Percentiles rank a stretch among this genome's conserved stretches.
Conservation (phyloP, 2,113 vertebrate genomes). For the Callaeas wilsoni region DNA sequence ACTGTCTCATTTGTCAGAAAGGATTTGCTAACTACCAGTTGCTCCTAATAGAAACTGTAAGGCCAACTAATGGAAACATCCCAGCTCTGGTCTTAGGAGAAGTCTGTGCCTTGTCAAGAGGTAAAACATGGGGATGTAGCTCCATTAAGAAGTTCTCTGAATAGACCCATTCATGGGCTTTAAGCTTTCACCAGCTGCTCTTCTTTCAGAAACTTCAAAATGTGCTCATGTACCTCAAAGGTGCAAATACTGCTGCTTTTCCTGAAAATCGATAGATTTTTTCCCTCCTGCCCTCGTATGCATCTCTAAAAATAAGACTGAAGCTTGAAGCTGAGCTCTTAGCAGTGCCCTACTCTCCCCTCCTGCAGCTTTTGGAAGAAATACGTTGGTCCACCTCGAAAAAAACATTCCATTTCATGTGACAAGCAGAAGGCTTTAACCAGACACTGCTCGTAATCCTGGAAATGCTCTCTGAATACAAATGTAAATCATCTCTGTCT, state of each 20-base stretch:
- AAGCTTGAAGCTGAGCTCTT: not conserved
- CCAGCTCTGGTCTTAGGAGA: not conserved
- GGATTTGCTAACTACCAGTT: not conserved
- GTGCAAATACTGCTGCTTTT: not conserved
- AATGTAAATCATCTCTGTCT: not conserved
- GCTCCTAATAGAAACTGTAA: not conserved
- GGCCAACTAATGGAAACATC: not conserved
- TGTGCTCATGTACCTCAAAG: not conserved
- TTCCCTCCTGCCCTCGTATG: not conserved
- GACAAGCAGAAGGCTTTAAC: not conserved
- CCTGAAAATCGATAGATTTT: not conserved
- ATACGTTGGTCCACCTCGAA: accelerated
- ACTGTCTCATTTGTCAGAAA: not conserved
- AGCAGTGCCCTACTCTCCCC: not conserved
- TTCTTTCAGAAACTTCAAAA: not conserved
- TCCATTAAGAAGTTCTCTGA: not conserved
- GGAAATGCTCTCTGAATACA: not conserved
- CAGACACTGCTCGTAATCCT: not conserved
- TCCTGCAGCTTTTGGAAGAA: not conserved
- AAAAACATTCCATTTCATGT: not conserved
- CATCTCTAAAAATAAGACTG: not conserved
- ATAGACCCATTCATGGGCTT: not conserved
- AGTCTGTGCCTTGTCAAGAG: not conserved
- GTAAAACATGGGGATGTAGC: not conserved
- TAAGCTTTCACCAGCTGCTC: not conserved